A percentile compares a stretch with the other conserved stretches of the same genome.
phyloP scores from a whole-genome alignment of 2,113 vertebrate species.

The Macroglossus sobrinus region DNA sequence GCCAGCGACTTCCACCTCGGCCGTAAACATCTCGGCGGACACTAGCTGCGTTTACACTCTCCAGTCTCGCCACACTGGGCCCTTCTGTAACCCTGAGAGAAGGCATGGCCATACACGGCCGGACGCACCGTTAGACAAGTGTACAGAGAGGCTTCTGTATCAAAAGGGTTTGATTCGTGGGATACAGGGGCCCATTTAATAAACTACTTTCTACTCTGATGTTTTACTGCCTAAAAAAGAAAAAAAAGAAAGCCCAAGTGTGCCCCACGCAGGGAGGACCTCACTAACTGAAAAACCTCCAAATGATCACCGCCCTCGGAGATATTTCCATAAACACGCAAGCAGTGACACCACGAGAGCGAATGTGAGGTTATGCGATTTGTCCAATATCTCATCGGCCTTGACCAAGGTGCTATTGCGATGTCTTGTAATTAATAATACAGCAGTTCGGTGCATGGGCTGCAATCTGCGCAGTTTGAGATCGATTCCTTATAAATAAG shows the following conservation, averaged over 20 bases:
- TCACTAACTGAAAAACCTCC: neutral
- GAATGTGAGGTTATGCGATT: no score
- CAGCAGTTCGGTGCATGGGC: neutral
- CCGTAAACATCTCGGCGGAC: neutral
- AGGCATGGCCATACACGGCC: neutral
- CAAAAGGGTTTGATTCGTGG: neutral
- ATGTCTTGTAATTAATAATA: neutral
- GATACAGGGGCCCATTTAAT: neutral
- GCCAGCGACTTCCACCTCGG: neutral
- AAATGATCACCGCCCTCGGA: neutral
- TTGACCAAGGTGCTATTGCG: neutral
- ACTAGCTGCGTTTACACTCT: neutral
- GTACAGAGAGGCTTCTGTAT: neutral
- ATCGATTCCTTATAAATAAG: neutral
- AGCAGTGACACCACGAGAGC: neutral
- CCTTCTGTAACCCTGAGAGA: neutral
- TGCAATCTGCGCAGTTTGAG: neutral
- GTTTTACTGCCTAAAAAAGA: neutral
- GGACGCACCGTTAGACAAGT: neutral
- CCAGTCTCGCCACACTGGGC: neutral
- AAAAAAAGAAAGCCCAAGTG: neutral
- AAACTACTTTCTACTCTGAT: neutral
- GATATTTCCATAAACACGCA: neutral
- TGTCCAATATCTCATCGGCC: neutral
- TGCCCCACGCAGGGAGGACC: neutral